Evolutionary conservation across 2,113 vertebrate genomes (phyloP).

Genomic region (Pterocles burchelli): DNA sequence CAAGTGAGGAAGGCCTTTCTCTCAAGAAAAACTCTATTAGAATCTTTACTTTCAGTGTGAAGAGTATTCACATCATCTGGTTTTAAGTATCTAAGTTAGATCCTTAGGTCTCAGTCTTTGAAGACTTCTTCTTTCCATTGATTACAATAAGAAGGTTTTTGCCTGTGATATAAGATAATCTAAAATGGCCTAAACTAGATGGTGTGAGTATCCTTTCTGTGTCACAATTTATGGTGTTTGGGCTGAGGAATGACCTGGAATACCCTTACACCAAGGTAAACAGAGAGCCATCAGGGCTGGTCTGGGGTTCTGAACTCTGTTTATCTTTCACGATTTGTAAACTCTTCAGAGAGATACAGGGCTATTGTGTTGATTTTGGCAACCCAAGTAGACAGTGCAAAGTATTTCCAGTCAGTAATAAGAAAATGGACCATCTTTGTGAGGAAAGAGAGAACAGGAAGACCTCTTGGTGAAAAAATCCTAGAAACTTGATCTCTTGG

Average conservation of each 20-base stretch:
- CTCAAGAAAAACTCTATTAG: neutral
- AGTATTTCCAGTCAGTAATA: neutral
- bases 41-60: neutral
- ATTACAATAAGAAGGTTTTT: neutral
- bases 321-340: neutral
- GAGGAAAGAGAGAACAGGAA: neutral
- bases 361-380: neutral
- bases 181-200: neutral
- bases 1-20: neutral
- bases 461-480: neutral
- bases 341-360: neutral
- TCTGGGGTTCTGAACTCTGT: neutral
- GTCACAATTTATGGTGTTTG: neutral
- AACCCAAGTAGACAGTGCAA: neutral
- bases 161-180: neutral
- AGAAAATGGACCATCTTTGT: neutral
- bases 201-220: neutral
- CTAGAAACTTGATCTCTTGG: neutral
- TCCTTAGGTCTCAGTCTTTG: neutral
- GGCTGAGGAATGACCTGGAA: neutral
- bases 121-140: neutral
- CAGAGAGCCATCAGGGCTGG: neutral
- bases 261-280: neutral
- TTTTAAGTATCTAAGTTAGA: neutral
- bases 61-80: neutral